These are phyloP conservation scores for Wiebesia pumilae DNA, from an alignment of 1,140 invertebrate species.

Conservation along the genomic window DNA sequence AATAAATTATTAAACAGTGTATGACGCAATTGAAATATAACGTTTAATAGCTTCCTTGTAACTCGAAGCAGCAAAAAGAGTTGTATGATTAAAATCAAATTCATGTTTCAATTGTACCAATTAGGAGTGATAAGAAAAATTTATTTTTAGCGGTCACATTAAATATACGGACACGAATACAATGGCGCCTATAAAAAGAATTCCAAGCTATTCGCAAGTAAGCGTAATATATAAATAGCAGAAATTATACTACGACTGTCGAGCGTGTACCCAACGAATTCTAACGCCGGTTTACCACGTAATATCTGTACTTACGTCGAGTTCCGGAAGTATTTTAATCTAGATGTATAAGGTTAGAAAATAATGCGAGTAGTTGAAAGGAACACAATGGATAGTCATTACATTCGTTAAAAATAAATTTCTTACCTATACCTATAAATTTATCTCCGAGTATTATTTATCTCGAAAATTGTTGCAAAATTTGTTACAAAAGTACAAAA, in stretches of 20 bases:
- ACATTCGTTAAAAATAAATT: not conserved
- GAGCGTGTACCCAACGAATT: no score
- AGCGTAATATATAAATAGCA: not conserved
- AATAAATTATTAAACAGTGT: slow-evolving; percentile 16
- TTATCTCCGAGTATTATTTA: no score
- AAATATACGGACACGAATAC: not conserved
- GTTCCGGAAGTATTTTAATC: not conserved
- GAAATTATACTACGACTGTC: not conserved
- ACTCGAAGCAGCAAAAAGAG: slow-evolving; percentile 21
- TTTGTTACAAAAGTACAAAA: not conserved
- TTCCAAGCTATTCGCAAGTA: not conserved
- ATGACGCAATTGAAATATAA: slow-evolving; percentile 29
- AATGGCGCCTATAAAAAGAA: not conserved
- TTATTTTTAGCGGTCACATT: slow-evolving; percentile 14
- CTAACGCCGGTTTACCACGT: not conserved
- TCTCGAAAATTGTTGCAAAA: no score
- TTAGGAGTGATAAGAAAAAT: slow-evolving; percentile 28
- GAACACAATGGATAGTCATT: not conserved
- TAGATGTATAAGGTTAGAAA: not conserved
- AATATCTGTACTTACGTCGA: not conserved
- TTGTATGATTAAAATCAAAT: slow-evolving; percentile 43
- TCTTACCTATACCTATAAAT: not conserved
- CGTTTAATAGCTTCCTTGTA: slow-evolving; percentile 38
- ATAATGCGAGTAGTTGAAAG: not conserved
- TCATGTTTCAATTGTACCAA: slow-evolving; percentile 36